Evolutionary conservation across 37 sponge, comb jelly and placozoan species (phyloP).

Genomic region (Bolinopsis microptera): DNA sequence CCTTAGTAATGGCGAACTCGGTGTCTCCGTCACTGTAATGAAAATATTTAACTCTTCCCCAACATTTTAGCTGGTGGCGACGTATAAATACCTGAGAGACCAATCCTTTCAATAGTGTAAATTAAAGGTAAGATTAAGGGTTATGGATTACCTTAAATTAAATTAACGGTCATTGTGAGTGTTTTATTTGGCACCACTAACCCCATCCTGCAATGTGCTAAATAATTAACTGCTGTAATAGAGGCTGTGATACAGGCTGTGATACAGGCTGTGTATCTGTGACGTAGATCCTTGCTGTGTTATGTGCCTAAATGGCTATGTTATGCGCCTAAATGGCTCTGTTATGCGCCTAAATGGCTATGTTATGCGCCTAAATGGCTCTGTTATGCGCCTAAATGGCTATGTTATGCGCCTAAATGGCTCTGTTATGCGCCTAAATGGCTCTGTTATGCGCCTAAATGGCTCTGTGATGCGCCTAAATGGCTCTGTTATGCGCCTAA

Average conservation of each 20-base stretch:
- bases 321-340: background rate
- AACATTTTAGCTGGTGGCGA: background rate
- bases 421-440: no score
- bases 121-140: background rate
- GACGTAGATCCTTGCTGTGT: background rate
- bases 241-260: background rate
- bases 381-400: no score
- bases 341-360: background rate
- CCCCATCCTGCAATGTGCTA: background rate
- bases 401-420: no score
- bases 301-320: background rate
- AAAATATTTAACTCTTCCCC: background rate
- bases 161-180: slow-evolving; percentile 18
- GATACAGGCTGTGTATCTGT: no score
- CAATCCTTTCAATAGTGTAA: background rate
- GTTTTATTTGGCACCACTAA: slow-evolving; percentile 1
- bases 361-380: no score
- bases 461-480: no score
- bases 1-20: background rate
- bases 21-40: background rate
- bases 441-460: no score
- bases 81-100: background rate
- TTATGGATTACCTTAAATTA: background rate
- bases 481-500: no score
- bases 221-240: background rate